Base-by-base conservation (phyloP, 2,797 vertebrate genomes). In the Loriculus beryllinus region DNA sequence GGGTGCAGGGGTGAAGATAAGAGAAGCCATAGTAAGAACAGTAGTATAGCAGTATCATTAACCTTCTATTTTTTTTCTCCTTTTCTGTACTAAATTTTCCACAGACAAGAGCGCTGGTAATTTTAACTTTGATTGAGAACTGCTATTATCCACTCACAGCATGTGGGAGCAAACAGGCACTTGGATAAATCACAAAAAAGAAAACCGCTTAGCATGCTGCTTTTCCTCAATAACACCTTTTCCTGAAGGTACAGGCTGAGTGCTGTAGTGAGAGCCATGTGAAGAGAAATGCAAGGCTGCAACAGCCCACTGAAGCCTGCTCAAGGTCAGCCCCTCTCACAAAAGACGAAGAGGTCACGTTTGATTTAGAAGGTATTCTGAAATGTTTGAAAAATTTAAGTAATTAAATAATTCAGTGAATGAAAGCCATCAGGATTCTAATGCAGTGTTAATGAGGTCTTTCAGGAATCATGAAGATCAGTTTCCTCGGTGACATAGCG, bases 121-220 rank as follows among this genome's bases (percentile, higher is more conserved):
- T 96, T 95, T 91, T 94, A 88, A n/a, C 89, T 92, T 94, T 95
- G 95, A 96, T 94, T 94, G 95, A 95, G 94, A 83, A 76, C 90
- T 86, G 94, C 87, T 93, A 90, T 95, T 96, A 96, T 92, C 90
- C 70, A 93, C 93, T 96, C 95, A 59, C 82, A 90, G 95, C 77
- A 81, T 86, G 96, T 91, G 85, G 91, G 91, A 94, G 80, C 80
- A 94, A 96, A 92, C 82, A 96, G 90, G 85, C 93, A 83, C 80
- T 94, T 92, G 91, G 77, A 90, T 90, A 96, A 91, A 95, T 92
- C 91, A 91, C 77, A 75, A 47, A 78, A 82, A 78, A 90, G 65
- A 93, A 90, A 93, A 54, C 22, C 80, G 84, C 85, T 96, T 95
- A 88, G 67, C 91, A 56, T 72, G 54, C 80, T 93, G 67, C 80